Percentiles rank a stretch among this genome's conserved stretches.
Conservation (phyloP, 2,113 vertebrate species). For the Nipponia nippon region DNA sequence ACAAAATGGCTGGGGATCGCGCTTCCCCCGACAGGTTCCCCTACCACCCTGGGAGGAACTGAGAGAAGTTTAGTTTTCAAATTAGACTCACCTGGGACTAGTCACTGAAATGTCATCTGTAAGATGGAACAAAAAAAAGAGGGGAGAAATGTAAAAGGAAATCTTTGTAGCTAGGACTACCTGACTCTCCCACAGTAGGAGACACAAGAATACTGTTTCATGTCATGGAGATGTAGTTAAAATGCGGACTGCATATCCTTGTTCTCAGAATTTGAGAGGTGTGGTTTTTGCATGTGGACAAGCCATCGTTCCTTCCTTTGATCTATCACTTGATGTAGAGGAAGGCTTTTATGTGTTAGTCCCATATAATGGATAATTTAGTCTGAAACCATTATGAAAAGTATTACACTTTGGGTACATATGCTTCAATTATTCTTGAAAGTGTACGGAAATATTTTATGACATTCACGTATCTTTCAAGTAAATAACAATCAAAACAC, state of each 20-base stretch:
- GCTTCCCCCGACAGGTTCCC: neutral
- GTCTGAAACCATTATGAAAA: slow-evolving; percentile 66
- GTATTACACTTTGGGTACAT: slow-evolving; percentile 56
- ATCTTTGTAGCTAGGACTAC: slow-evolving; percentile 74
- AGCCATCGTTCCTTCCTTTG: slow-evolving; percentile 70
- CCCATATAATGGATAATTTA: slow-evolving; percentile 73
- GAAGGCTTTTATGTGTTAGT: slow-evolving; percentile 72
- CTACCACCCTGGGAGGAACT: neutral
- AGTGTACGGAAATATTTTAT: slow-evolving; percentile 37
- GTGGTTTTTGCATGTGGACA: slow-evolving; percentile 69
- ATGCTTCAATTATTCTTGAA: slow-evolving; percentile 69
- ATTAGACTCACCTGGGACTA: slow-evolving; percentile 64
- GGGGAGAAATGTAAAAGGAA: slow-evolving; percentile 32
- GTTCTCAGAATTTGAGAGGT: slow-evolving; percentile 73
- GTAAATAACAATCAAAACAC: neutral
- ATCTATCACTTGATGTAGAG: slow-evolving; percentile 73
- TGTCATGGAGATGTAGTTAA: slow-evolving; percentile 75
- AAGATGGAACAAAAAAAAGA: neutral
- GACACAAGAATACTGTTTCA: slow-evolving; percentile 67
- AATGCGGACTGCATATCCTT: slow-evolving; percentile 68
- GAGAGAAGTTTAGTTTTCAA: slow-evolving; percentile 44
- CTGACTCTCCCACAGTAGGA: slow-evolving; percentile 70
- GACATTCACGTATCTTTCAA: neutral
- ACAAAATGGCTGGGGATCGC: neutral
- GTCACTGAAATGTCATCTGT: slow-evolving; percentile 55